A percentile compares a stretch with the other conserved stretches of the same genome.
Evolutionary conservation across 2,888 invertebrate species (phyloP).

Genomic region (Scaptodrosophila latifasciaeformis): DNA sequence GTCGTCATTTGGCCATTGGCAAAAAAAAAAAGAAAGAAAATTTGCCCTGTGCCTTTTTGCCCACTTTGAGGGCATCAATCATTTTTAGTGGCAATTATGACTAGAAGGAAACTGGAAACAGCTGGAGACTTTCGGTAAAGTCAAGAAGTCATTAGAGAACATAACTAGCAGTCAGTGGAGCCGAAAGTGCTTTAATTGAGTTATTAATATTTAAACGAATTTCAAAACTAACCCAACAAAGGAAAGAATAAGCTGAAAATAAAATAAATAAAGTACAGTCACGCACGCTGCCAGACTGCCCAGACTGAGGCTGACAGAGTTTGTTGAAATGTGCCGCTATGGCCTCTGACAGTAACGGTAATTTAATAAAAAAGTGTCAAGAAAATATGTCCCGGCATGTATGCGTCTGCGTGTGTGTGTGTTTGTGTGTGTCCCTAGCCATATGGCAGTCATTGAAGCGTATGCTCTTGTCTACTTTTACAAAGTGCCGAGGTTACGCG

Average conservation of each 20-base stretch:
- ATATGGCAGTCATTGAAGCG: slow-evolving; percentile 46
- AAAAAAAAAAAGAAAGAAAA: slow-evolving; percentile 5
- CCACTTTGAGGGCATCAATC: slow-evolving; percentile 30
- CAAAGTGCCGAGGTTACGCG: too few relatives aligned
- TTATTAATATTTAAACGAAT: slow-evolving; percentile 5
- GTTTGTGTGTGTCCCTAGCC: slow-evolving; percentile 20
- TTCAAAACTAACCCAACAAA: slow-evolving; percentile 1
- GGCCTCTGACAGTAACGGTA: slow-evolving; percentile 20
- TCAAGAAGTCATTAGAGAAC: background rate
- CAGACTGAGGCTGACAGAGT: too few relatives aligned
- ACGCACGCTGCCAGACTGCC: background rate
- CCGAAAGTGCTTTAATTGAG: slow-evolving; percentile 10
- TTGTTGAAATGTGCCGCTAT: too few relatives aligned
- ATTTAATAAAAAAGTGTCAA: slow-evolving; percentile 40
- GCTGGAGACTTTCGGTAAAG: slow-evolving; percentile 16
- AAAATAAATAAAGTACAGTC: slow-evolving; percentile 3
- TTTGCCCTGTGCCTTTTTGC: slow-evolving; percentile 6
- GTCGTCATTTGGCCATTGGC: too few relatives aligned
- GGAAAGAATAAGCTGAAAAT: background rate
- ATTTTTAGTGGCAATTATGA: slow-evolving; percentile 40
- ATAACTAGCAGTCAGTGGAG: background rate
- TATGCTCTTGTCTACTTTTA: slow-evolving; percentile 6
- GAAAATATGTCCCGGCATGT: background rate
- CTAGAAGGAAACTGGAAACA: slow-evolving; percentile 17
- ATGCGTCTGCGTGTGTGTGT: too few relatives aligned